Evolutionary conservation across 2,797 vertebrate species (phyloP).

Genomic region (Bothrops alternatus): DNA sequence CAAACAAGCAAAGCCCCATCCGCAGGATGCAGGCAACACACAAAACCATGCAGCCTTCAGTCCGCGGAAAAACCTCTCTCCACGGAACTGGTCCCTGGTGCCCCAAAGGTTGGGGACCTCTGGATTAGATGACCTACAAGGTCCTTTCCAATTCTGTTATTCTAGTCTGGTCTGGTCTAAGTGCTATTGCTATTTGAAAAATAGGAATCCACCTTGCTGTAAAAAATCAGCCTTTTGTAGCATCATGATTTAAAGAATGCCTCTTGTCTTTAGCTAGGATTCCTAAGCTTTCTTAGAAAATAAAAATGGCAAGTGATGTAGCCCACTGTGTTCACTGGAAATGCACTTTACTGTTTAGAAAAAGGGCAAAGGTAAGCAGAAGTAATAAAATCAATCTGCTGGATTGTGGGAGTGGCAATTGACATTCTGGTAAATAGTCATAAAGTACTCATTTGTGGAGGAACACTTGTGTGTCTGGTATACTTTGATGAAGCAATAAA

Average conservation of each 20-base stretch:
- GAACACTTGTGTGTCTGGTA: not conserved
- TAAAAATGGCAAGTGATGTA: not conserved
- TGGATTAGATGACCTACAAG: no score
- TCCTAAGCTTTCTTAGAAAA: not conserved
- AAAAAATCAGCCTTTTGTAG: not conserved
- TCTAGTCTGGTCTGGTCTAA: no score
- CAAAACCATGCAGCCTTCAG: no score
- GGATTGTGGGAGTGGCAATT: not conserved
- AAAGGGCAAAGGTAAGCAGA: not conserved
- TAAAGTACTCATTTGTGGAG: not conserved
- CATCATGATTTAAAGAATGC: not conserved
- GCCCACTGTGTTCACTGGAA: not conserved
- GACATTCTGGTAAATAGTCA: not conserved
- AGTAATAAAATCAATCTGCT: not conserved
- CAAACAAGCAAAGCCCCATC: no score
- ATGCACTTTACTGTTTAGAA: not conserved
- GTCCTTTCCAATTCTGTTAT: no score
- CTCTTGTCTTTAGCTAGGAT: not conserved
- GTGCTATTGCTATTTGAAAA: not conserved
- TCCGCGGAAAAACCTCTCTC: no score
- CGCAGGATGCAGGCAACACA: no score
- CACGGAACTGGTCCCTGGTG: no score
- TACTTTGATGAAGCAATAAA: not conserved
- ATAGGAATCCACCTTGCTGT: not conserved
- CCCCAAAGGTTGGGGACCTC: no score